Evolutionary conservation across 2,888 invertebrate genomes (phyloP).

Genomic region (Drosophila greeni): DNA sequence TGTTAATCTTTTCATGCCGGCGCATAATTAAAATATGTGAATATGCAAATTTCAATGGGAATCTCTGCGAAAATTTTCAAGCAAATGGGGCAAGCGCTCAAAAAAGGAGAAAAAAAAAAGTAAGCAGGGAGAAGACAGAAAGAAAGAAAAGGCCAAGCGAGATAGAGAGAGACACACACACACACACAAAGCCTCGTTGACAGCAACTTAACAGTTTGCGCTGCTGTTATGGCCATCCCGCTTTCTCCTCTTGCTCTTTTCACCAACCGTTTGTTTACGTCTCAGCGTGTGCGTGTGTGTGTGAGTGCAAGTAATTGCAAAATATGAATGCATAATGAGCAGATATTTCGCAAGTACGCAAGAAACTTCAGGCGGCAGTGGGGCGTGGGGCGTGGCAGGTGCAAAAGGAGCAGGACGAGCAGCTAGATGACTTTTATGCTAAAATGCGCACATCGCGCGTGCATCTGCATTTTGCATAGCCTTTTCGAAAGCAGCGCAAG

Average conservation of each 20-base stretch:
- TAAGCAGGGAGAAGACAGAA: conserved; percentile 32
- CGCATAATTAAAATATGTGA: conserved; percentile 78
- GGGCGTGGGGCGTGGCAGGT: conserved; percentile 12
- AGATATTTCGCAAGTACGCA: conserved; percentile 71
- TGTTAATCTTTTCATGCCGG: conserved; percentile 79
- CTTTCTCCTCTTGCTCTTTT: conserved; percentile 45
- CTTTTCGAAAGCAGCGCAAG: conserved; percentile 54
- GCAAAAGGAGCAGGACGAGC: conserved; percentile 1
- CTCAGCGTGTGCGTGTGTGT: conserved; percentile 15
- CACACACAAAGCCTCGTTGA: conserved; percentile 33
- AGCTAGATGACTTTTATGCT: conserved; percentile 65
- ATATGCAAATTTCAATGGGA: conserved; percentile 69
- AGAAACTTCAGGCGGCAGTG: conserved; percentile 61
- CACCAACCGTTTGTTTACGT: conserved; percentile 15
- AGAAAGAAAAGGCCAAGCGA: conserved; percentile 36
- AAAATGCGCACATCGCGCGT: conserved; percentile 68
- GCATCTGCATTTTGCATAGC: conserved; percentile 63
- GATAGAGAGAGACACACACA: conserved; percentile 12
- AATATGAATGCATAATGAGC: conserved; percentile 77
- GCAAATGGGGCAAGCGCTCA: conserved; percentile 36
- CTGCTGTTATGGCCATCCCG: conserved; percentile 34
- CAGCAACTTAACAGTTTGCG: conserved; percentile 61
- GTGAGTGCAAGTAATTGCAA: conserved; percentile 63
- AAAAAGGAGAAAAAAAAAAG: conserved; percentile 15
- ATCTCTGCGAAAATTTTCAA: conserved; percentile 19